Evolutionary conservation across 2,888 invertebrate species (phyloP), one percentile per base, ranked within the genome.

Genomic region (Ennomos quercinarius): DNA sequence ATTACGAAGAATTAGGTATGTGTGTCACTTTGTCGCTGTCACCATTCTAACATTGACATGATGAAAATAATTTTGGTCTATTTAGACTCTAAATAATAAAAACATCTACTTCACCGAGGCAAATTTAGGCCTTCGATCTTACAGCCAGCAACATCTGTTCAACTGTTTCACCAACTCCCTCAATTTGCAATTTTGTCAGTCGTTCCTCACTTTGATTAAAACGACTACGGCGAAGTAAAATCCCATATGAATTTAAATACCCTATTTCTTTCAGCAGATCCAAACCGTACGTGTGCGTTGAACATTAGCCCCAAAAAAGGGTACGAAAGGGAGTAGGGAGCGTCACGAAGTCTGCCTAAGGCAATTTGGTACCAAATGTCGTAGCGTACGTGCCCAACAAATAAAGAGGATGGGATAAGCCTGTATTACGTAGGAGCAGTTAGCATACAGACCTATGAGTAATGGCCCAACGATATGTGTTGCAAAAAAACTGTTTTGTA

Each of bases 341-440:
- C 81, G 87, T 87, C 90, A 89, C 89, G 88, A 85, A 86, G 84
- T 83, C 84, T 79, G 84, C 90, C 86, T 81, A 76, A 87, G 87
- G 91, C 91, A 92, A 92, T 92, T 92, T 90, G 81, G 87, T 89
- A 85, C 86, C 91, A 89, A 91, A 91, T 91, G 91, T 91, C 91
- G 87, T 83, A 83, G 70, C 75, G 77, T 87, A 92, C 91, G 91
- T 91, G 91, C 88, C 83, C 76, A 77, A 88, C 89, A 88, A 88
- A 90, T 90, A 91, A 88, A 91, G 86, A 87, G 84, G 87, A 83
- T 74, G 75, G 86, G 82, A 88, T 87, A 83, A 85, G 86, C 80
- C 78, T 76, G 57, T 66, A 61, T 67, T 66, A 51, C 55, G 66
- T 59, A 51, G 54, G 17, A 57, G 13, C 61, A 63, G 61, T 63